Evolutionary conservation across 2,888 invertebrate species (phyloP).

Genomic region (Cryptus armator): DNA sequence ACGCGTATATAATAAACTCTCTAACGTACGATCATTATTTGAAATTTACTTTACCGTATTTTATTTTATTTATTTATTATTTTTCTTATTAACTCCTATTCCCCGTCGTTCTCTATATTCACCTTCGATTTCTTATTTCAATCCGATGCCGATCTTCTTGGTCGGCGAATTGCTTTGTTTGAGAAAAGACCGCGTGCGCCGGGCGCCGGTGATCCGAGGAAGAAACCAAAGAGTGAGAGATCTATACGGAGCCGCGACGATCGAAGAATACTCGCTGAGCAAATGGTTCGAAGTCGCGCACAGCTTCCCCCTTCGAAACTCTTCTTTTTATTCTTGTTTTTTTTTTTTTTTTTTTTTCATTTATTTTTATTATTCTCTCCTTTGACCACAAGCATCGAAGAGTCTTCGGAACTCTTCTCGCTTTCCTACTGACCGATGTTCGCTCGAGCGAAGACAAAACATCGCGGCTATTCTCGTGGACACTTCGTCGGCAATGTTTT

Average conservation of each 20-base stretch:
- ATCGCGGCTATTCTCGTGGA: conserved; percentile 71
- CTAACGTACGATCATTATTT: neutral
- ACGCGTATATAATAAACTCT: neutral
- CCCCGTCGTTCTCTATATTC: conserved; percentile 18
- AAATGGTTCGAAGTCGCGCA: conserved; percentile 41
- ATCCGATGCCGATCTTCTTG: conserved; percentile 66
- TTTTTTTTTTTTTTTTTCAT: conserved; percentile 12
- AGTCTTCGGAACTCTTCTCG: conserved; percentile 37
- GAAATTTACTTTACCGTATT: conserved; percentile 33
- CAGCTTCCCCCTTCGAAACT: conserved; percentile 17
- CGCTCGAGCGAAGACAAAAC: conserved; percentile 70
- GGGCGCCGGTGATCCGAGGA: conserved; percentile 44
- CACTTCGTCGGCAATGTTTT: conserved; percentile 62
- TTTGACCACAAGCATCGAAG: conserved; percentile 28
- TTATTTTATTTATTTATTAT: neutral
- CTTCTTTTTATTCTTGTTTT: neutral
- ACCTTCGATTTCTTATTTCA: conserved; percentile 57
- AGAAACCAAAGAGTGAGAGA: conserved; percentile 58
- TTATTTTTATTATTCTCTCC: conserved; percentile 14
- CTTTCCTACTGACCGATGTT: conserved; percentile 47
- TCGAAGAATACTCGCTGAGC: neutral
- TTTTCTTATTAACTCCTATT: neutral
- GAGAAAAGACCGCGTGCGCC: conserved; percentile 37
- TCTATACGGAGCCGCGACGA: conserved; percentile 36
- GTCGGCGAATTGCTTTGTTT: conserved; percentile 64